Evolutionary conservation across 1,140 invertebrate species (phyloP).

Genomic region (Euborellia annulipes): DNA sequence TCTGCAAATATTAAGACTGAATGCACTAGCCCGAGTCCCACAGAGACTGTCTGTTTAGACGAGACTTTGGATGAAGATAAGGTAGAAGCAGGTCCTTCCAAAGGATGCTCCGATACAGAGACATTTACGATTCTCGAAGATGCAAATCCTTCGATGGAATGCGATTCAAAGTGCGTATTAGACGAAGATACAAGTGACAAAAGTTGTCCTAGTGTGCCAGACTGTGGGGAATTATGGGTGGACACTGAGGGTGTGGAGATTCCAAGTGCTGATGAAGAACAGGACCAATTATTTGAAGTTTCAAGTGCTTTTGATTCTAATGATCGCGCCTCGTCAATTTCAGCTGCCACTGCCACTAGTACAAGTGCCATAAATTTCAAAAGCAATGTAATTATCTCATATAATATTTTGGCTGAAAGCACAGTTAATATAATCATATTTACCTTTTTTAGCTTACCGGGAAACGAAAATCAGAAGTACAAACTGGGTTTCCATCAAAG

Average conservation of each 20-base stretch:
- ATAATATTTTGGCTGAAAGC: constrained; percentile 3
- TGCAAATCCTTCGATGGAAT: no score
- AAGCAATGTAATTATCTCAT: constrained; percentile 11
- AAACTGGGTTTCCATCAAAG: constrained; percentile 29
- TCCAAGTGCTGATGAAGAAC: constrained; percentile 12
- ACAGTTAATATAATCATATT: background rate
- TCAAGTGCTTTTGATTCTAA: no score
- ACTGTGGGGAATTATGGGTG: constrained; percentile 9
- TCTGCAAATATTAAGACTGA: constrained; percentile 17
- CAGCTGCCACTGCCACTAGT: constrained; percentile 1
- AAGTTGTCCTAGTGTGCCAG: no score
- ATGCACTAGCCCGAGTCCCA: constrained; percentile 27
- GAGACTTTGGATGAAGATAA: constrained; percentile 16
- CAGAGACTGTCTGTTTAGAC: constrained; percentile 25
- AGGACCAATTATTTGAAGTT: constrained; percentile 10
- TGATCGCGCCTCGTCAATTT: background rate
- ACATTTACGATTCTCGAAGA: no score
- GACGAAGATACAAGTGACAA: no score
- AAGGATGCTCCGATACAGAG: background rate
- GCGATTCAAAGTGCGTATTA: no score
- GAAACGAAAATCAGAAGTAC: constrained; percentile 28
- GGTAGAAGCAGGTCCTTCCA: constrained; percentile 6
- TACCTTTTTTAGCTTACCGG: constrained; percentile 15
- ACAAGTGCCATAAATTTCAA: constrained; percentile 1
- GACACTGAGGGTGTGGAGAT: constrained; percentile 17